A percentile compares a stretch with the other conserved stretches of the same genome.
phyloP scores from a whole-genome alignment of 2,113 vertebrate genomes.

The Bos indicus region DNA sequence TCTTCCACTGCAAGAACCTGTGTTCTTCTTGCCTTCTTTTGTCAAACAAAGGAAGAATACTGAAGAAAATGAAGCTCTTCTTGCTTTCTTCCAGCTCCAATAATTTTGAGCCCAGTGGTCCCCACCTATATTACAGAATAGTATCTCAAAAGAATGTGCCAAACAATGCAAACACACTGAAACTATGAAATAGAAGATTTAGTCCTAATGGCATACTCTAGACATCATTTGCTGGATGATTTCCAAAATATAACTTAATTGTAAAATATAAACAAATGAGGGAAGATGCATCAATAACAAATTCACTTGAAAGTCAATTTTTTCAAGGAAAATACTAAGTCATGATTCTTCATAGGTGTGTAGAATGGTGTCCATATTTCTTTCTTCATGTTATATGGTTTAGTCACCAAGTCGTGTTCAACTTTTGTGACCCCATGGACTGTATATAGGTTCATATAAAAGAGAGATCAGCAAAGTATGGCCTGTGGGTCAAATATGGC shows the following conservation, averaged over 20 bases:
- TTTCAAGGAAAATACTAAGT: conserved; percentile 25
- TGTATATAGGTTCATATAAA: neutral
- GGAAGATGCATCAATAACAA: neutral
- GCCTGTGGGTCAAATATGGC: neutral
- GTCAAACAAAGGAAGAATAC: neutral
- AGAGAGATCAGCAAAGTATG: neutral
- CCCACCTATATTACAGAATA: neutral
- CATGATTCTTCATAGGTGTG: neutral
- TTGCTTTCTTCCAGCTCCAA: neutral
- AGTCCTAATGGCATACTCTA: neutral
- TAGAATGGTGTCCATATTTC: neutral
- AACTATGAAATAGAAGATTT: neutral
- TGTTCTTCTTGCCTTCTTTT: neutral
- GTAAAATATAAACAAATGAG: conserved; percentile 13
- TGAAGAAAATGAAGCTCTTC: neutral
- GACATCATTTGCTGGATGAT: neutral
- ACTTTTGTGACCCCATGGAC: neutral
- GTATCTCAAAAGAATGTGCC: neutral
- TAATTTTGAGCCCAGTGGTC: neutral
- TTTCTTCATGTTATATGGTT: neutral
- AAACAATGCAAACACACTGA: neutral
- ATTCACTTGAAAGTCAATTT: neutral
- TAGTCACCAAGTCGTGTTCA: neutral
- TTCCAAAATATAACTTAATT: neutral
- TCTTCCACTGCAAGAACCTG: neutral